Percentiles rank a stretch among this genome's conserved stretches.
These are phyloP conservation scores for Stichodactyla helianthus DNA, from an alignment of 64 coral and sea anemone genomes.

Conservation along the genomic window DNA sequence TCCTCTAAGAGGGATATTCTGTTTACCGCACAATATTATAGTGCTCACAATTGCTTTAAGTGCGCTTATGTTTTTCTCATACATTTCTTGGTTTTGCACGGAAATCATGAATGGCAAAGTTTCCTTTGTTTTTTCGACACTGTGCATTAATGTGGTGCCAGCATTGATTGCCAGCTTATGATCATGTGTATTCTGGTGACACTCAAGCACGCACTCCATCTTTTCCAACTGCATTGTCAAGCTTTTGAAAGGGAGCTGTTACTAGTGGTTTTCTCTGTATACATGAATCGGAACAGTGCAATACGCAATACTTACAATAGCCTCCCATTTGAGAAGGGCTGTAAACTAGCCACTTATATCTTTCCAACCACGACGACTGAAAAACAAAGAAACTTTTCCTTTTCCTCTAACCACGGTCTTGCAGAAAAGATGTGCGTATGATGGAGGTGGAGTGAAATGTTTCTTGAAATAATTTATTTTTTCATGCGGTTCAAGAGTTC, in stretches of 20 bases:
- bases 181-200: constrained; percentile 43
- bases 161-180: constrained; percentile 49
- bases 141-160: constrained; percentile 30
- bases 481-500: constrained; percentile 42
- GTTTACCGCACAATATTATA: constrained; percentile 56
- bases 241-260: constrained; percentile 52
- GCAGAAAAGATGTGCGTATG: constrained; percentile 31
- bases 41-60: constrained; percentile 52
- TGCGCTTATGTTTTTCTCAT: constrained; percentile 48
- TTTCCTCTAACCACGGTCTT: constrained; percentile 44
- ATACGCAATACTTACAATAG: constrained; percentile 51
- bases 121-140: constrained; percentile 46
- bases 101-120: constrained; percentile 57
- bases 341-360: constrained; percentile 37
- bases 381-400: constrained; percentile 57
- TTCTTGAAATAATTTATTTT: constrained; percentile 53
- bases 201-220: constrained; percentile 18
- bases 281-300: constrained; percentile 28
- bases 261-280: constrained; percentile 37
- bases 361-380: constrained; percentile 48
- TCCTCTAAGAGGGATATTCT: constrained; percentile 56
- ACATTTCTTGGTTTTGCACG: constrained; percentile 49
- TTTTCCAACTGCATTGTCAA: neutral
- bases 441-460: constrained; percentile 50
- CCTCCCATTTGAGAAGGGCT: constrained; percentile 44